Conservation (phyloP, 2,113 vertebrate species). For the Rhinolophus ferrumequinum region DNA sequence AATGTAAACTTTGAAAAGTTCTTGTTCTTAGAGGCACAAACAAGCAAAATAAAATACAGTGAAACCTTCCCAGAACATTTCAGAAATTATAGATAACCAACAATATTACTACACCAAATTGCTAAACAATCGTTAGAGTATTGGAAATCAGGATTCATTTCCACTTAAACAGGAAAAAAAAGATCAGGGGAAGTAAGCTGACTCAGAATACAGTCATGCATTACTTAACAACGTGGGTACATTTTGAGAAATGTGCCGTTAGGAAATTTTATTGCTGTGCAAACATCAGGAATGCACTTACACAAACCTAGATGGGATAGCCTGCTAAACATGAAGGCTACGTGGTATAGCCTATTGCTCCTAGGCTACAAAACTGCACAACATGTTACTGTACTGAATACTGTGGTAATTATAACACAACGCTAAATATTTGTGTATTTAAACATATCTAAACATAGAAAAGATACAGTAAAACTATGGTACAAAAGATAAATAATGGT, state of each 20-base stretch:
- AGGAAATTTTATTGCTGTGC: neutral
- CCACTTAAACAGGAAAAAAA: neutral
- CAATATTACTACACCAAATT: neutral
- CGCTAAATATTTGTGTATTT: neutral
- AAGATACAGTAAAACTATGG: neutral
- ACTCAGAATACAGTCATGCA: neutral
- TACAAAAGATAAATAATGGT: neutral
- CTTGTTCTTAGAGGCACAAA: neutral
- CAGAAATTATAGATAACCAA: neutral
- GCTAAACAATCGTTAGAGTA: neutral
- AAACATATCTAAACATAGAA: neutral
- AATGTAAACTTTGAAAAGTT: neutral
- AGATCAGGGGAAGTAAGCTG: neutral
- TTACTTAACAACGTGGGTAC: neutral
- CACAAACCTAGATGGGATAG: neutral
- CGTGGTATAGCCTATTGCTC: too few relatives aligned
- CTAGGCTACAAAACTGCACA: neutral
- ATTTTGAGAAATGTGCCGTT: neutral
- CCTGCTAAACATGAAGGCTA: neutral
- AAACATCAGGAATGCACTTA: too few relatives aligned
- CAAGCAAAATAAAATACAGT: neutral
- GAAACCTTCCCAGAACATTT: conserved; percentile 10
- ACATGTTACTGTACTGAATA: neutral
- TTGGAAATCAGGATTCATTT: neutral
- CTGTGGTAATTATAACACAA: neutral